Base-by-base conservation (phyloP, 2,888 invertebrate genomes). In the Ectemnius cavifrons region DNA sequence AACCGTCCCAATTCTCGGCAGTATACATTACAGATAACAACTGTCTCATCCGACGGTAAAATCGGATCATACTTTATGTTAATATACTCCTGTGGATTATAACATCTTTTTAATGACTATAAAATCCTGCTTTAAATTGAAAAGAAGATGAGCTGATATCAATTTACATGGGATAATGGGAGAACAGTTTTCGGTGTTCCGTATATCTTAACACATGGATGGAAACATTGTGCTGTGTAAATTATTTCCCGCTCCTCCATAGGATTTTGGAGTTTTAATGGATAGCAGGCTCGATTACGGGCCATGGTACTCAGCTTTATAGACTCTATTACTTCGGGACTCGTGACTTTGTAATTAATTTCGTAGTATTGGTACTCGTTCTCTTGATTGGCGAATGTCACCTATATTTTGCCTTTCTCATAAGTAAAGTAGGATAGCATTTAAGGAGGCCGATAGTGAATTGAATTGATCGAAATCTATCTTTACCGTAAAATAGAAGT, bases 311-410 rank as follows among this genome's bases (percentile, higher is more conserved):
- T 71, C 46, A 89, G 63, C 57, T 85, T 84, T 23, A 89, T 87
- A 37, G 79, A 73, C 20, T 84, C 78, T 3, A 83, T 70, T 37
- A 80, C 71, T 67, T 86, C 85, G 5, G 87, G 85, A 20, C 81
- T 75, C 4, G 82, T 82, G 16, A 89, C 81, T 56, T 77, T 80
- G 63, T 88, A 89, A 14, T 85, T 76, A 4, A 89, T 69, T 27
- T 88, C 85, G 52, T 87, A 88, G 63, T 80, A 85, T 70, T 87
- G 83, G 67, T 84, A 84, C 59, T 89, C 86, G 4, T 71, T 69
- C 5, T 81, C 78, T 3, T 77, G 62, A 62, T 84, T 87, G 0
- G 71, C 80, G 20, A 89, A 88, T 20, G 70, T 84, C 37, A 87
- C 67, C 88, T 88, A 23, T 5, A 57, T 20, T 1, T 5, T 37